Evolutionary conservation across 2,888 invertebrate genomes (phyloP), one percentile per base, ranked within the genome.

Genomic region (Brachyptera risi): DNA sequence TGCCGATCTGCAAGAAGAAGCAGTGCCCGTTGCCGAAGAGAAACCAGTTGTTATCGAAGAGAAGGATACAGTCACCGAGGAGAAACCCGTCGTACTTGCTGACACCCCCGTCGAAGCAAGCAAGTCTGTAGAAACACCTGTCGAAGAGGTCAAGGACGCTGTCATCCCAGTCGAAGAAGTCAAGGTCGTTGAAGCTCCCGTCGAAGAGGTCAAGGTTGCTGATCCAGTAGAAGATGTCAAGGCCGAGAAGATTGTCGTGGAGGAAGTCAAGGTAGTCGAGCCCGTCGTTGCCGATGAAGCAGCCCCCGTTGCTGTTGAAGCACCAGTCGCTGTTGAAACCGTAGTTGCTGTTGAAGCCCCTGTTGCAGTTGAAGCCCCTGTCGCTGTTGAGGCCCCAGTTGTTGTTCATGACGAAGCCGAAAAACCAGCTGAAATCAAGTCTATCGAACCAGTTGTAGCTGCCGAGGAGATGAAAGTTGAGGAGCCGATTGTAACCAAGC

Each of bases 121-220:
- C 13, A 38, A 59, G 11, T 23, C 13, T 2, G 59, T 17, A 2
- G 27, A 59, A 15, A 3, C 15, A 19, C n/a, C n/a, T 7, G 21
- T 24, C 9, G 42, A 60, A 24, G 60, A 56, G 49, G 44, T 50
- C 49, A 24, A 24, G 27, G 50, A 17, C 50, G 49, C 49, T 23
- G 49, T n/a, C 23, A 26, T 31, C 7, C 59, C 59, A n/a, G 49
- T 27, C 21, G 37, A 60, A 35, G 60, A 56, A 31, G 40, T 56
- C 35, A 66, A 66, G 66, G 66, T 72, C 49, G 73, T 67, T 60
- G 74, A 74, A 73, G 3, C 44, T 3, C 59, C 50, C n/a, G 31
- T 31, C 13, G 37, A 60, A 24, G 60, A 40, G 42, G 40, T 56
- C 35, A 66, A 66, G 66, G 66, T 72, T 49, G 73, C 67, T 59